Base-by-base conservation (phyloP, 2,113 vertebrate genomes). In the Myodes glareolus region DNA sequence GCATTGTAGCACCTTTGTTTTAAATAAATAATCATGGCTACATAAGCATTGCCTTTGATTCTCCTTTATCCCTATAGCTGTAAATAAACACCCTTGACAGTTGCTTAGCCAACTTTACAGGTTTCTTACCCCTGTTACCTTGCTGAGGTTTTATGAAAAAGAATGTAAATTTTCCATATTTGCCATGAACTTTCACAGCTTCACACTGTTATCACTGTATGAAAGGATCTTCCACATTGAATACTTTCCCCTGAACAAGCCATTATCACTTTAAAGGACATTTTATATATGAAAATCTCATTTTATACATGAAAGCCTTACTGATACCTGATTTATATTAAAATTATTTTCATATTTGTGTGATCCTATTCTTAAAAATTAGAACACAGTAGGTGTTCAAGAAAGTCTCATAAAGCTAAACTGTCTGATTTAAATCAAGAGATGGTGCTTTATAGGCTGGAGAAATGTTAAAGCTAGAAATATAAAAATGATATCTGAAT, bases 361-460 rank as follows among this genome's bases (percentile, higher is more conserved):
- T 45, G 1, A 88, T 58, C 12, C 68, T 91, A 45, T 17, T 31
- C 21, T 91, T 63, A 92, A 68, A 58, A 8, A 29, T 72, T 80
- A 73, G 33, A 84, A 33, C 9, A 92, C 92, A 95, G 33, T 52
- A 81, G 29, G 76, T 88, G 61, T 19, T 91, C 23, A 80, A 73
- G 39, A 81, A 92, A 90, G 86, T 89, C 75, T 89, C 45, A 55
- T 19, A 19, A 13, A 93, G 72, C 19, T 45, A 73, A 65, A 47
- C 77, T 81, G 77, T 45, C 92, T 27, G 85, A 73, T 3, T 91
- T 95, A 92, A 92, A 94, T 65, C 29, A 84, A 7, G 78, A 87
- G 23, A 80, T 77, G 85, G 58, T 82, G 16, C 58, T 76, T 91
- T 72, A 94, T 45, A 73, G 10, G 19, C 70, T 42, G 13, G 25